Conservation (phyloP, 2,888 invertebrate species). For the Uloborus plumipes region DNA sequence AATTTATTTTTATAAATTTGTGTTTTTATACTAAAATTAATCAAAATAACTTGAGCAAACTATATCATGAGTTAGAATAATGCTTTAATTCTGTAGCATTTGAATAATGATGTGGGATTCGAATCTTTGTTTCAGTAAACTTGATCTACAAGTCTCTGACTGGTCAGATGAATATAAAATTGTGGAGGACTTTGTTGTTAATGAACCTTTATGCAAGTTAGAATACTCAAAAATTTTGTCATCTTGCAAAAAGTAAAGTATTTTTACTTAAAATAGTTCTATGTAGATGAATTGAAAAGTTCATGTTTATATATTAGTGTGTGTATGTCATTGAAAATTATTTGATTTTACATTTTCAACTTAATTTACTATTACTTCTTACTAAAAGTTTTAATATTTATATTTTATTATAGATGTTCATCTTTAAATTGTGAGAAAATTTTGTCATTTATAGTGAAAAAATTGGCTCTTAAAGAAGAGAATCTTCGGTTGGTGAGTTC, state of each 20-base stretch:
- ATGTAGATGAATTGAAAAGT: too few relatives aligned
- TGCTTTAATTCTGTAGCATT: background rate
- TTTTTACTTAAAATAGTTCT: too few relatives aligned
- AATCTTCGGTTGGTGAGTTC: constrained; percentile 30
- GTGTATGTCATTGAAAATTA: too few relatives aligned
- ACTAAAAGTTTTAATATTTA: background rate
- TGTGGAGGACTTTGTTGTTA: constrained; percentile 34
- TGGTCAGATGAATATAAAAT: constrained; percentile 46
- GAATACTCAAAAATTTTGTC: constrained; percentile 10
- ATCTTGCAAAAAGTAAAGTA: constrained; percentile 34
- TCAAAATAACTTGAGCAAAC: too few relatives aligned
- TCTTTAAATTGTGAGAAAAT: constrained; percentile 57
- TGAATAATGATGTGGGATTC: background rate
- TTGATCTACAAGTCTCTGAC: constrained; percentile 27
- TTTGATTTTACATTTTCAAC: too few relatives aligned
- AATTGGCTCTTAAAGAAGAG: constrained; percentile 21
- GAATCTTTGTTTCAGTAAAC: constrained; percentile 41
- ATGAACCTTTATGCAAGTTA: constrained; percentile 35
- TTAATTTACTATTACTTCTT: background rate
- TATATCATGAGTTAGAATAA: too few relatives aligned
- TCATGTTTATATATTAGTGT: too few relatives aligned
- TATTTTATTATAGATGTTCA: constrained; percentile 31
- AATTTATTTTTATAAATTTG: too few relatives aligned
- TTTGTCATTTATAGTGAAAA: constrained; percentile 35
- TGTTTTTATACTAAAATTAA: too few relatives aligned